These are phyloP conservation scores for Heteromormyrus szaboi DNA, from an alignment of 2,797 vertebrate genomes.

Conservation along the genomic window DNA sequence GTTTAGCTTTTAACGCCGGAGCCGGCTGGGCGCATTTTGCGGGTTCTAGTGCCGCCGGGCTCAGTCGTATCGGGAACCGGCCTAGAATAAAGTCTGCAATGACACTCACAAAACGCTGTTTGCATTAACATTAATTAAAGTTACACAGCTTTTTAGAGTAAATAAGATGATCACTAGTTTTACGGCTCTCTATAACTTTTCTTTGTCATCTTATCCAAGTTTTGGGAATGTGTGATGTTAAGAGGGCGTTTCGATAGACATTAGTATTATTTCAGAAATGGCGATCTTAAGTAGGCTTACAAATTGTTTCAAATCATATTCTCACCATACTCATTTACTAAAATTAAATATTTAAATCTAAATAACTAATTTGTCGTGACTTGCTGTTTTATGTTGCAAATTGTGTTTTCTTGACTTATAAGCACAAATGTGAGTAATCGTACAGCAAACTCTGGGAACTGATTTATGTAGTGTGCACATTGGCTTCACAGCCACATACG, in stretches of 20 bases:
- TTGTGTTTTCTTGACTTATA: not conserved
- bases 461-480: not conserved
- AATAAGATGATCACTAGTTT: not conserved
- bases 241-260: not conserved
- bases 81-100: not conserved
- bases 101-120: not conserved
- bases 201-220: not conserved
- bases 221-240: not conserved
- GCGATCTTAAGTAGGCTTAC: not conserved
- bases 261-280: not conserved
- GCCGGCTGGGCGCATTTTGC: not conserved
- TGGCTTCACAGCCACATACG: not conserved
- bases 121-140: not conserved
- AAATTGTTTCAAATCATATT: not conserved
- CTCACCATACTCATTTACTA: not conserved
- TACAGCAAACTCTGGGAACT: not conserved
- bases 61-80: not conserved
- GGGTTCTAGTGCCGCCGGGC: not conserved
- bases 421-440: not conserved
- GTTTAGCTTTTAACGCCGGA: not conserved
- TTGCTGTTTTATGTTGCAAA: not conserved
- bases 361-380: not conserved
- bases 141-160: not conserved
- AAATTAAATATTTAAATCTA: too few species aligned
- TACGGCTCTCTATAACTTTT: not conserved